Evolutionary conservation across 2,113 vertebrate species (phyloP).

Genomic region (Rhagologus leucostigma): DNA sequence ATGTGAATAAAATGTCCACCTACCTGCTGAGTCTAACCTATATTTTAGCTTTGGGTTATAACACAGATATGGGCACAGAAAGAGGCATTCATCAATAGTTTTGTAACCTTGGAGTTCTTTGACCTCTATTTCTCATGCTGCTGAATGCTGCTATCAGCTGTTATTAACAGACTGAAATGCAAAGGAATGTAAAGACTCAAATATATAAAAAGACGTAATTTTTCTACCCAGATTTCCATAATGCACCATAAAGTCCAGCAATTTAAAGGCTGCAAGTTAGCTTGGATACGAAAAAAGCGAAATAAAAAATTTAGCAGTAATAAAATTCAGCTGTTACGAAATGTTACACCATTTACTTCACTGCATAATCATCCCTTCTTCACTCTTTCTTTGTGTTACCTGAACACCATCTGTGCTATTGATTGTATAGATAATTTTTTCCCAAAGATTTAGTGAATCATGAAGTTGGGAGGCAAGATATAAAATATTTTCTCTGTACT

Average conservation of each 20-base stretch:
- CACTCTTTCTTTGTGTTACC: not conserved
- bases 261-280: not conserved
- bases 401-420: not conserved
- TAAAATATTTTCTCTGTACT: not conserved
- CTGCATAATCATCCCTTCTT: not conserved
- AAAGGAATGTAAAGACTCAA: not conserved
- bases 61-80: not conserved
- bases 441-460: not conserved
- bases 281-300: not conserved
- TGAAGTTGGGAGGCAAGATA: not conserved
- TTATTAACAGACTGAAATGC: slow-evolving; percentile 14
- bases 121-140: not conserved
- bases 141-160: not conserved
- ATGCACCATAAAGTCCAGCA: not conserved
- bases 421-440: not conserved
- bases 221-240: not conserved
- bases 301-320: not conserved
- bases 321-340: not conserved
- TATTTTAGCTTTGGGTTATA: not conserved
- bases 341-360: not conserved
- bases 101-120: not conserved
- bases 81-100: not conserved
- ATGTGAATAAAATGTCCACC: not conserved
- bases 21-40: not conserved
- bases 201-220: not conserved